Evolutionary conservation across 1,140 invertebrate genomes (phyloP), one percentile per base, ranked within the genome.

Genomic region (Drosophila erecta): DNA sequence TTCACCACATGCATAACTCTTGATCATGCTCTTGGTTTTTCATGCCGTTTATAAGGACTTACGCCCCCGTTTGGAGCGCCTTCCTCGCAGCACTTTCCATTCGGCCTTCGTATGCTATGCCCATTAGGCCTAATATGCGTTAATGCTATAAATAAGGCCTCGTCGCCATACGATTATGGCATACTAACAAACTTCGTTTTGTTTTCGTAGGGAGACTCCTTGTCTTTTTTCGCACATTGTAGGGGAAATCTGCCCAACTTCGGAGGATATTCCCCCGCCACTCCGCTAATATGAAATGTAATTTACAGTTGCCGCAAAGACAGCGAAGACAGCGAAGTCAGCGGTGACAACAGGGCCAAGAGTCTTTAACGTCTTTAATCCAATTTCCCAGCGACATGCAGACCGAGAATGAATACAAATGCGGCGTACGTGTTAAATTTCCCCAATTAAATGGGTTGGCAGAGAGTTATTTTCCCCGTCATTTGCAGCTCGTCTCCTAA

Each of bases 321-420:
- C 30, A 57, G 51, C 61, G 71, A 53, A 61, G 47, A 50, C 30
- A 57, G 41, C 40, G 30, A 30, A 30, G 41, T 51, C 30, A 54
- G 50, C 64, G 56, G 24, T 49, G 60, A 65, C 51, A 74, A 50
- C 40, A 47, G 54, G 47, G 57, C 55, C 51, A 51, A 61, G 55
- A 51, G 81, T 87, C 81, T 86, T 86, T 86, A 89, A 81, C 85
- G 83, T 81, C 83, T 86, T 86, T 86, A 86, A 87, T 86, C 83
- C 83, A 86, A 86, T 86, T 86, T 87, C 79, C 73, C 75, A 72
- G 75, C 46, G 75, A 83, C 83, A 86, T 73, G 43, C 27, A 69
- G 81, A 89, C 84, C 66, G 57, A 73, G 85, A 89, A 89, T 89
- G 84, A 89, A 89, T 89, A 89, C 84, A 89, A 89, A 89, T 89